Conservation (phyloP, 2,113 vertebrate genomes). For the Pyrgilauda ruficollis region DNA sequence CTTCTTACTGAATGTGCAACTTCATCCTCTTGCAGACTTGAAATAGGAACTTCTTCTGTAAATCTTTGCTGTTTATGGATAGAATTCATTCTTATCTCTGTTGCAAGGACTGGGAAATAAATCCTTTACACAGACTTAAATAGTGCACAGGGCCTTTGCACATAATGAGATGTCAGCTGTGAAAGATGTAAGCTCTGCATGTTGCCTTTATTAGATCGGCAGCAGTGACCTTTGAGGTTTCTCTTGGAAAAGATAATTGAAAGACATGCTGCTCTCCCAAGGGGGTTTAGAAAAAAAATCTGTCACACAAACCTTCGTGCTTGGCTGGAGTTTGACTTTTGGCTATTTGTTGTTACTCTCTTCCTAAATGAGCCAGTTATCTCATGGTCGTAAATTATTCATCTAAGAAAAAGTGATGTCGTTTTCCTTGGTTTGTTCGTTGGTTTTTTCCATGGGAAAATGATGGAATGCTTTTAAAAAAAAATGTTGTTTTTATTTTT, state of each 20-base stretch:
- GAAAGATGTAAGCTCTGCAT: neutral
- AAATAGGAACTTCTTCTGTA: neutral
- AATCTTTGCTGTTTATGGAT: neutral
- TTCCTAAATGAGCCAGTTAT: neutral
- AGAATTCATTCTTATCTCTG: neutral
- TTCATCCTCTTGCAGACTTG: neutral
- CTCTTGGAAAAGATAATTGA: neutral
- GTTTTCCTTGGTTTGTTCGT: neutral
- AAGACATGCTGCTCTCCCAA: neutral
- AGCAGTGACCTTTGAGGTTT: neutral
- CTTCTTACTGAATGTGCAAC: neutral
- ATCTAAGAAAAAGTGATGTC: neutral
- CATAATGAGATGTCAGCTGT: neutral
- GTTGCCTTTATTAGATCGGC: neutral
- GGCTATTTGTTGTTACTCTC: neutral
- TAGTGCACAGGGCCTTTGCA: neutral
- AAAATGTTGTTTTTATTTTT: accelerated
- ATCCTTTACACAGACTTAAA: neutral
- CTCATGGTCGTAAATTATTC: neutral
- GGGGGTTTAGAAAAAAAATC: neutral
- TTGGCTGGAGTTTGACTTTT: neutral
- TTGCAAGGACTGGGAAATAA: neutral
- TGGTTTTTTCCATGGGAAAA: neutral
- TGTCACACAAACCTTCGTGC: neutral
- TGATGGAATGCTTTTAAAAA: neutral